phyloP scores from a whole-genome alignment of 2,888 invertebrate species.

The Tridacna gigas region DNA sequence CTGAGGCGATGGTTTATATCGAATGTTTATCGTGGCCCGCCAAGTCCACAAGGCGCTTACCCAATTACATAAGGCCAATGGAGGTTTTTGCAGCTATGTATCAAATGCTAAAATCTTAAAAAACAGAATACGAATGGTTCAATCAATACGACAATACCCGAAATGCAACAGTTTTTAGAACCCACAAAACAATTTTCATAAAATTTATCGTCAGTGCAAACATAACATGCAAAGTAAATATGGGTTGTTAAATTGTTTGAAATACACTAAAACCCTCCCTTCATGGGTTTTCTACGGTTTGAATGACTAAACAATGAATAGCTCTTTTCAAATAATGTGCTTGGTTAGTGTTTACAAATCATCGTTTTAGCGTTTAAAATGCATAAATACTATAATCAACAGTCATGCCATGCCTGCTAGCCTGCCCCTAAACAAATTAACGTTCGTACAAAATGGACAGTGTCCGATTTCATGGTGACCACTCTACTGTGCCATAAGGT shows the following conservation, averaged over 20 bases:
- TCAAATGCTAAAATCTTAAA: no score
- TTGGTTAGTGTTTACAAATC: constrained; percentile 27
- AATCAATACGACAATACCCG: no score
- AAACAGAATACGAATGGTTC: no score
- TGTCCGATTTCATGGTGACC: constrained; percentile 57
- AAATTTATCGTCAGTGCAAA: no score
- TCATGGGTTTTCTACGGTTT: not conserved
- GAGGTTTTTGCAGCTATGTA: no score
- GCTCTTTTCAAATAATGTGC: constrained; percentile 16
- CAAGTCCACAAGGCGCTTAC: no score
- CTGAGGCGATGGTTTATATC: no score
- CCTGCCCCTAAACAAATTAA: constrained; percentile 18
- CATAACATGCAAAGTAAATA: not conserved
- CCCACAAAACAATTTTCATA: no score
- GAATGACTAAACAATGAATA: constrained; percentile 9
- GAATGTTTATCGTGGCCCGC: no score
- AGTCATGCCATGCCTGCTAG: constrained; percentile 13
- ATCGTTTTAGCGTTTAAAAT: constrained; percentile 26
- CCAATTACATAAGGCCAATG: no score
- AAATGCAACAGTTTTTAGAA: no score
- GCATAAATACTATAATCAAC: constrained; percentile 29
- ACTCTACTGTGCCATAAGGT: constrained; percentile 26
- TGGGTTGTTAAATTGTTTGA: constrained; percentile 7
- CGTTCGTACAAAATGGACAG: constrained; percentile 46
- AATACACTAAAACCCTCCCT: constrained; percentile 3